A percentile compares a stretch with the other conserved stretches of the same genome.
These are phyloP conservation scores for Microchirus variegatus DNA, from an alignment of 2,797 vertebrate genomes.

Conservation along the genomic window DNA sequence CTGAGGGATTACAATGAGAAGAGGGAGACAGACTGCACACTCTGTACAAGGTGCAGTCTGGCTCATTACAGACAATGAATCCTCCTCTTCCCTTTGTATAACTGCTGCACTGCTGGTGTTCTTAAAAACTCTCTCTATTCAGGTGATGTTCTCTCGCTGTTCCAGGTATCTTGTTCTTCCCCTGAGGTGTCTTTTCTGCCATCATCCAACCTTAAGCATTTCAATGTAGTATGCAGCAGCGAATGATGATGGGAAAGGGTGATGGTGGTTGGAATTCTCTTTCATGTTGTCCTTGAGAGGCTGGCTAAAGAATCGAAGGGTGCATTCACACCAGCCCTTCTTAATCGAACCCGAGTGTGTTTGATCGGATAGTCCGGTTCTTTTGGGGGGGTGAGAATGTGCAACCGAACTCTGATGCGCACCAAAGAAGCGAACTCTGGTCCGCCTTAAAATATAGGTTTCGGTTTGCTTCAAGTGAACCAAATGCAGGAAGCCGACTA, in stretches of 20 bases:
- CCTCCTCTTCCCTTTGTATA: conserved; percentile 11
- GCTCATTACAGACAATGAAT: conserved; percentile 28
- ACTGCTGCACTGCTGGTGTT: not conserved
- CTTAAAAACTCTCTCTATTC: conserved; percentile 30
- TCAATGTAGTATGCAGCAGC: conserved; percentile 6
- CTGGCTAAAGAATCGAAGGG: too few species aligned
- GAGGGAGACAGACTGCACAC: conserved; percentile 1
- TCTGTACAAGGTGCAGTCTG: conserved; percentile 12
- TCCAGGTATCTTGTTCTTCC: conserved; percentile 30
- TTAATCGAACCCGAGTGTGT: too few species aligned
- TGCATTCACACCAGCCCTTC: too few species aligned
- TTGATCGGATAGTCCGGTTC: too few species aligned
- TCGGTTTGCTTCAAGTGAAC: too few species aligned
- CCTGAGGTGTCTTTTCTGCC: conserved; percentile 19
- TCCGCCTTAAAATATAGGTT: too few species aligned
- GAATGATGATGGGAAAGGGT: conserved; percentile 7
- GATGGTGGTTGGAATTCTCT: not conserved
- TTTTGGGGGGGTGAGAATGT: too few species aligned
- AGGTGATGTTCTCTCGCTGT: conserved; percentile 23
- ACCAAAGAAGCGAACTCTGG: too few species aligned
- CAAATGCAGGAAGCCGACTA: too few species aligned
- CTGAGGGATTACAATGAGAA: conserved; percentile 21
- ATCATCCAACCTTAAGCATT: not conserved
- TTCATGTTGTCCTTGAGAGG: too few species aligned
- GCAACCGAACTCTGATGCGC: too few species aligned